phyloP scores from a whole-genome alignment of 2,113 vertebrate species.

The Sturnus vulgaris region DNA sequence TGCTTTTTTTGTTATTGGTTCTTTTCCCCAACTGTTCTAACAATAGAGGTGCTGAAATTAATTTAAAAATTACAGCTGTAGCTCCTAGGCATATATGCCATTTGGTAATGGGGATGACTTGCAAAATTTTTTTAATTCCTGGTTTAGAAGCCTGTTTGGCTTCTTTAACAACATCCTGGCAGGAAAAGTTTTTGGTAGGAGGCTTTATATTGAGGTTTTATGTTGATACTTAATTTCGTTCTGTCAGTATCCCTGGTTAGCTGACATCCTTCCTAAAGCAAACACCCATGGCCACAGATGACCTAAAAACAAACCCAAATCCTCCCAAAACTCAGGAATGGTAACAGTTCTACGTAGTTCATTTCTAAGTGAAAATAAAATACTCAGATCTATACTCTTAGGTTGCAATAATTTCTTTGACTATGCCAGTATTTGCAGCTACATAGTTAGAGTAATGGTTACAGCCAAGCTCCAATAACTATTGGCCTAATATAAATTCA shows the following conservation, averaged over 20 bases:
- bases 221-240: background rate
- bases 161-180: background rate
- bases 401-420: background rate
- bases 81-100: background rate
- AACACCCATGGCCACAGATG: background rate
- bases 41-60: background rate
- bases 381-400: background rate
- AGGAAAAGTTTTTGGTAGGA: background rate
- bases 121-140: background rate
- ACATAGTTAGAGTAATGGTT: background rate
- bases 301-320: background rate
- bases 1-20: background rate
- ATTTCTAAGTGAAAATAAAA: background rate
- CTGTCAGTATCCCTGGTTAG: background rate
- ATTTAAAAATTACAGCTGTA: background rate
- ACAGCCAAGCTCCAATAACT: background rate
- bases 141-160: background rate
- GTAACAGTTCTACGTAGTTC: background rate
- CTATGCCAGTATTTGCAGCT: background rate
- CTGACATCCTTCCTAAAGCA: background rate
- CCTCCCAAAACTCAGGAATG: background rate
- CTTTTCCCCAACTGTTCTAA: background rate
- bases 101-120: background rate
- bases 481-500: background rate
- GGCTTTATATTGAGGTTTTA: background rate